Evolutionary conservation across 2,113 vertebrate genomes (phyloP), one percentile per base, ranked within the genome.

Genomic region (Rhynchomys soricoides): DNA sequence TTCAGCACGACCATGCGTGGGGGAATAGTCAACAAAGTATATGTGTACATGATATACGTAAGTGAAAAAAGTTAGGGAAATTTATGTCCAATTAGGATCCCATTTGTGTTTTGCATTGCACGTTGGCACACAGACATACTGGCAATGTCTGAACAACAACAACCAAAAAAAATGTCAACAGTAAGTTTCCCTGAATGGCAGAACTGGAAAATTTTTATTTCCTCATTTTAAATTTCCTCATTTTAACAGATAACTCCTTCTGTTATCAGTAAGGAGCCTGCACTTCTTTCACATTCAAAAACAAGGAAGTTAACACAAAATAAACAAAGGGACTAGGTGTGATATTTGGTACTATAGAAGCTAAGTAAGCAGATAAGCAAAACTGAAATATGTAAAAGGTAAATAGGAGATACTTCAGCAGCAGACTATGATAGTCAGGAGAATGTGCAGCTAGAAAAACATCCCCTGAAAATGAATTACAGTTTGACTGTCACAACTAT

Each of bases 401-500:
- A 74, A 94, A 89, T 11, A 81, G 55, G 5, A 91, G 16, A 70
- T 6, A 95, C 64, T 13, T 92, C 45, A 57, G 37, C 11, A 43
- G 12, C n/a, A 93, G 52, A 34, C 52, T 83, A 74, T 13, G 17
- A 88, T 85, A 16, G 9, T 91, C 48, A 77, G 52, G 70, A 92
- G 62, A 89, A 91, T 34, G 45, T 83, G 21, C 93, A 95, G 73
- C 73, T 87, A 89, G 26, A 26, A 83, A 62, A 57, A 21, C n/a
- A 34, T 3, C 19, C 73, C 43, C 70, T 93, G 48, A 62, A 95
- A 96, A 57, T 89, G n/a, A 85, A 86, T 85, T 96, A 50, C 57
- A 96, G 3, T 62, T 93, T 97, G 93, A 95, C 81, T 94, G 59
- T 93, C 68, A 79, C 17, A 22, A 31, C 94, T 87, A 92, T 21